A percentile compares a stretch with the other conserved stretches of the same genome.
These are phyloP conservation scores for Caligus rogercresseyi DNA, from an alignment of 1,140 invertebrate species.

Conservation along the genomic window DNA sequence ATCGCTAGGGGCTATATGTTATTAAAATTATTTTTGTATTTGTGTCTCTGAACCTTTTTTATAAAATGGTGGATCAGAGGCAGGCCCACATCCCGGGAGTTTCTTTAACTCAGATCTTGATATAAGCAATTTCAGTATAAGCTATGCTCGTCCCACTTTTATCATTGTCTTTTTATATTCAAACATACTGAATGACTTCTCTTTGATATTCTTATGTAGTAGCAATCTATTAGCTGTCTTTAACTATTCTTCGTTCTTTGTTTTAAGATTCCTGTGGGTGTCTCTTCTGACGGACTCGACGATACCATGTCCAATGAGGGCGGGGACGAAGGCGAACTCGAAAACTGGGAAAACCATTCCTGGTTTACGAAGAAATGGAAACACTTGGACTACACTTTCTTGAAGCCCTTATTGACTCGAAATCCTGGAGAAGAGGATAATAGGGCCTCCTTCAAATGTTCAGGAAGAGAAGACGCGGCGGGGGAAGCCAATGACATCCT, in stretches of 20 bases:
- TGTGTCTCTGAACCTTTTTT: too few species aligned
- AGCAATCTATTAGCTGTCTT: too few species aligned
- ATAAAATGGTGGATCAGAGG: too few species aligned
- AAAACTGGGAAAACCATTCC: neutral
- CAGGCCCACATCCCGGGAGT: too few species aligned
- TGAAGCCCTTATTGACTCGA: neutral
- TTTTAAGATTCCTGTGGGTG: slow-evolving; percentile 2
- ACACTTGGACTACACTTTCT: neutral
- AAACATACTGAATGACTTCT: neutral
- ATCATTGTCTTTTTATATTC: neutral
- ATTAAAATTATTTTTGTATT: neutral
- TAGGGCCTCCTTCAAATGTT: neutral
- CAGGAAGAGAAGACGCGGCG: neutral
- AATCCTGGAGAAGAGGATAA: neutral
- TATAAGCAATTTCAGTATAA: neutral
- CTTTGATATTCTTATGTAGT: neutral
- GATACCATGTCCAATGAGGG: neutral
- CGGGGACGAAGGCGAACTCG: neutral
- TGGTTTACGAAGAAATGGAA: slow-evolving; percentile 7
- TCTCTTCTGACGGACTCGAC: neutral
- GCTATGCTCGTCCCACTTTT: neutral
- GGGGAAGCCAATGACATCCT: neutral
- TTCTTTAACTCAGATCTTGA: too few species aligned
- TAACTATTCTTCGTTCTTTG: too few species aligned
- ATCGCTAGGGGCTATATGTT: neutral